Evolutionary conservation across 2,113 vertebrate genomes (phyloP), one percentile per base, ranked within the genome.

Genomic region (Rhegmatorhina hoffmannsi): DNA sequence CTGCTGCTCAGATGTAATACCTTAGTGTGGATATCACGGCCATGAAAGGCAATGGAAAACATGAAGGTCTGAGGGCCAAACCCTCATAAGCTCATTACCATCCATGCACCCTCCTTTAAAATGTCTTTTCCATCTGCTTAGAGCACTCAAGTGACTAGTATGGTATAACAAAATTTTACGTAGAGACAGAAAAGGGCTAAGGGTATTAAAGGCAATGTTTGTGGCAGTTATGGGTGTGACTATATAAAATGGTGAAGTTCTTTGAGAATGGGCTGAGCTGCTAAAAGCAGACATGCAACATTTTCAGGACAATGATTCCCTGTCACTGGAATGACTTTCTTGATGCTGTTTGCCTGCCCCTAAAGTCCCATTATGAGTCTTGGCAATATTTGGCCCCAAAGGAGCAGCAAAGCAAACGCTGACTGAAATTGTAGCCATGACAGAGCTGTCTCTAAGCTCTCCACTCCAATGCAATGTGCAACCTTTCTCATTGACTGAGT

Each of bases 151-250:
- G 25, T n/a, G 75, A 34, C 34, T 17, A 33, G 17, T 28, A 38
- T 84, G 38, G 40, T 53, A 81, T 64, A 21, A 56, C 3, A 70
- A 40, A 44, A n/a, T 44, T 58, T 84, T 36, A 50, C 13, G 31
- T 53, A 87, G 49, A 34, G 60, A 49, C 4, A 9, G n/a, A 47
- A 73, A 58, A 14, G 1, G 28, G 29, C 23, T 18, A 13, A 75
- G 43, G 33, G 6, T 72, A 9, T 59, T 44, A 78, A 80, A 15
- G 3, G 28, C 49, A n/a, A 47, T 17, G 24, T 40, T 25, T 5
- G 4, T 12, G 19, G 47, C 12, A 0, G 0, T 2, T 21, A 4
- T 19, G 28, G 16, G 17, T 19, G 14, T 14, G 15, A 6, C 2
- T n/a, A 6, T 6, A 34, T 10, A 47, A 83, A 92, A 60, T 6